These are phyloP conservation scores for Cheirogaleus major DNA, from an alignment of 2,797 vertebrate species.

Conservation along the genomic window DNA sequence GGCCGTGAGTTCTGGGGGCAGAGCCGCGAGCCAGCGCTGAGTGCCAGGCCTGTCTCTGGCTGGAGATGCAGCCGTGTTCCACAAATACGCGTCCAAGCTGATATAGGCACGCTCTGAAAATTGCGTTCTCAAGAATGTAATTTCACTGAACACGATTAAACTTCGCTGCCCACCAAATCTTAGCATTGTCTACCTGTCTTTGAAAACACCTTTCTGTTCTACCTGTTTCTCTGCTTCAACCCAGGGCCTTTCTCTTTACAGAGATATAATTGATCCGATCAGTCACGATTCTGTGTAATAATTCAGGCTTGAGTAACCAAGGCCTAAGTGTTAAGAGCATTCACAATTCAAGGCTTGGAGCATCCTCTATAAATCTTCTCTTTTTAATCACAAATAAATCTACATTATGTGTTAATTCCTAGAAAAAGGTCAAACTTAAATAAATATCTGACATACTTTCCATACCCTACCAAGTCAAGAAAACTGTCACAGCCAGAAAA, in stretches of 20 bases:
- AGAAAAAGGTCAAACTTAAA: not conserved
- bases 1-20: not conserved
- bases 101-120: not conserved
- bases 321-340: not conserved
- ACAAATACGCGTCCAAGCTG: not conserved
- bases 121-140: not conserved
- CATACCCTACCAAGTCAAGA: not conserved
- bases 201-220: not conserved
- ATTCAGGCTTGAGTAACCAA: not conserved
- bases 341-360: fast-evolving
- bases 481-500: conserved; percentile 54
- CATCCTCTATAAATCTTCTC: not conserved
- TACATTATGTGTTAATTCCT: fast-evolving
- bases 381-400: not conserved
- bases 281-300: not conserved
- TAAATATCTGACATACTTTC: not conserved
- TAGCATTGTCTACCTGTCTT: not conserved
- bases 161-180: fast-evolving
- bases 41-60: too few species aligned
- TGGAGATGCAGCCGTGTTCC: not conserved
- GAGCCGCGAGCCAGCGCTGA: not conserved
- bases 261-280: fast-evolving
- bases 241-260: not conserved
- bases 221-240: not conserved
- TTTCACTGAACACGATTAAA: not conserved